Conservation (phyloP, 2,888 invertebrate genomes). For the Polymixis flavicincta region DNA sequence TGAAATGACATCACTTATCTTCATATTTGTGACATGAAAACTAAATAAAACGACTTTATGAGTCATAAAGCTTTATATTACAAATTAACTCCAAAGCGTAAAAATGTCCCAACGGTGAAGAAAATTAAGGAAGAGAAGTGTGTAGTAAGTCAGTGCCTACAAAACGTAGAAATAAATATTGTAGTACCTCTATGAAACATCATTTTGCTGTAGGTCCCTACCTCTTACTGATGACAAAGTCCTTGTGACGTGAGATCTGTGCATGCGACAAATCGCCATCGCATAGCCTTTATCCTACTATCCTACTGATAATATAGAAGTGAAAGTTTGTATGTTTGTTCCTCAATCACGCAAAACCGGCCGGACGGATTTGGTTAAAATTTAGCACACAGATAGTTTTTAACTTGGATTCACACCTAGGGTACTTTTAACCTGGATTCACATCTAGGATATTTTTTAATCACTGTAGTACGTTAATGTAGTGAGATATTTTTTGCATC, state of each 20-base stretch:
- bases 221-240: not conserved
- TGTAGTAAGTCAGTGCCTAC: not conserved
- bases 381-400: too few relatives aligned
- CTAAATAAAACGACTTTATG: slow-evolving; percentile 57
- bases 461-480: too few relatives aligned
- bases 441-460: too few relatives aligned
- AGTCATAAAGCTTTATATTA: slow-evolving; percentile 47
- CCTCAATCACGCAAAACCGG: too few relatives aligned
- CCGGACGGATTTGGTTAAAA: too few relatives aligned
- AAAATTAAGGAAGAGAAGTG: slow-evolving; percentile 10
- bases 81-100: slow-evolving; percentile 46
- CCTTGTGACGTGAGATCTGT: not conserved
- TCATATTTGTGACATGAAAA: slow-evolving; percentile 50
- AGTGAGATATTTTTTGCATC: too few relatives aligned
- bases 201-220: not conserved
- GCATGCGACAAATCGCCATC: not conserved
- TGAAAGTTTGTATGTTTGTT: too few relatives aligned
- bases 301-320: too few relatives aligned
- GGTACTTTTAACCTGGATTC: too few relatives aligned
- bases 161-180: not conserved
- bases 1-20: slow-evolving; percentile 28
- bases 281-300: too few relatives aligned
- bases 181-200: not conserved
- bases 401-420: too few relatives aligned
- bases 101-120: slow-evolving; percentile 7